phyloP scores from a whole-genome alignment of 2,797 vertebrate species.

The Lacerta bilineata region DNA sequence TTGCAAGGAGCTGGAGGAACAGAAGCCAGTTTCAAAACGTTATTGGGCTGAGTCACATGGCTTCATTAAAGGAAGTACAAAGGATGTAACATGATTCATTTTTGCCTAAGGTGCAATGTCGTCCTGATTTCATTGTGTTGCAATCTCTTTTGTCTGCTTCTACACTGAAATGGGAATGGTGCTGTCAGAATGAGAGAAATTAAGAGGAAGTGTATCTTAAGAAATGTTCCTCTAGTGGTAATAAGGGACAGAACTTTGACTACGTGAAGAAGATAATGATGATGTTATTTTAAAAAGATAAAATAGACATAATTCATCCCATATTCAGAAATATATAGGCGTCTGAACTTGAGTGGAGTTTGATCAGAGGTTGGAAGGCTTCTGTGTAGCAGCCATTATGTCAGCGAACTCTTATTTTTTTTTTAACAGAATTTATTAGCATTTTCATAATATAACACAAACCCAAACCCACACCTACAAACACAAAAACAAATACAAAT shows the following conservation, averaged over 20 bases:
- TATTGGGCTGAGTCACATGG: conserved; percentile 19
- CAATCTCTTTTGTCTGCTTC: conserved; percentile 40
- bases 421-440: no score
- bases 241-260: background rate
- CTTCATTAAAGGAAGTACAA: background rate
- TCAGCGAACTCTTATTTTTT: background rate
- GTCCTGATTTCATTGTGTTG: conserved; percentile 26
- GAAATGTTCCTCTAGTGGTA: conserved; percentile 4
- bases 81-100: conserved; percentile 38
- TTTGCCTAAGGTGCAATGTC: conserved; percentile 53
- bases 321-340: background rate
- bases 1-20: conserved; percentile 19
- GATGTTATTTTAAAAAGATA: conserved; percentile 26
- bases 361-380: background rate
- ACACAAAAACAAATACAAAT: no score
- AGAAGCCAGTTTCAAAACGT: conserved; percentile 32
- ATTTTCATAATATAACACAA: no score
- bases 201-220: conserved; percentile 13
- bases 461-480: no score
- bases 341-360: background rate
- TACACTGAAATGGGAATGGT: background rate
- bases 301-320: fast-evolving
- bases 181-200: background rate
- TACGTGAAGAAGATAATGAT: conserved; percentile 5
- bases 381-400: no score